A percentile compares a stretch with the other conserved stretches of the same genome.
Evolutionary conservation across 1,140 invertebrate species (phyloP).

Genomic region (Stenopsyche tienmushanensis): DNA sequence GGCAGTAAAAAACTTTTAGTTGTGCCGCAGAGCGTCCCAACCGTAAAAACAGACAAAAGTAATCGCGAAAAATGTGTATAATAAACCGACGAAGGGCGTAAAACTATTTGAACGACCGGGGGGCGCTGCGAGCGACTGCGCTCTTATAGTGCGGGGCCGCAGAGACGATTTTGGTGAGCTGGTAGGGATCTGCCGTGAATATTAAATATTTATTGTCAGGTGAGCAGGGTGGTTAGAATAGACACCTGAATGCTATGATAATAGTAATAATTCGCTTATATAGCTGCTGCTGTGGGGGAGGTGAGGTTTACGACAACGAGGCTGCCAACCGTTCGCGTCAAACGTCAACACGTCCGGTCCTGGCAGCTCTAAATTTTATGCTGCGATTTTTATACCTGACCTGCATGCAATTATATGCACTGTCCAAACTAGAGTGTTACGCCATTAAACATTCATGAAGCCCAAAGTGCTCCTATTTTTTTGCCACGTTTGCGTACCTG

Average conservation of each 20-base stretch:
- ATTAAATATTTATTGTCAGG: conserved; percentile 25
- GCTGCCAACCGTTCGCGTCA: neutral
- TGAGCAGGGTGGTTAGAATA: neutral
- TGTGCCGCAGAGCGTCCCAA: neutral
- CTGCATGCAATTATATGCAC: no score
- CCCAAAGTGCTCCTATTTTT: no score
- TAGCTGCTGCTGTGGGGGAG: neutral
- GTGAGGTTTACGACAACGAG: neutral
- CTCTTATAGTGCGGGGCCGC: neutral
- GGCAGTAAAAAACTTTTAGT: conserved; percentile 29
- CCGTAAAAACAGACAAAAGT: conserved; percentile 21
- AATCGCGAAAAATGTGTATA: conserved; percentile 31
- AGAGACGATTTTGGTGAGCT: no score
- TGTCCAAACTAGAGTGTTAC: no score
- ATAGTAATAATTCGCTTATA: conserved; percentile 31
- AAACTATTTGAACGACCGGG: neutral
- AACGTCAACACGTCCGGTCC: neutral
- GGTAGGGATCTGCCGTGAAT: conserved; percentile 1
- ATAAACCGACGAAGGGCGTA: conserved; percentile 16
- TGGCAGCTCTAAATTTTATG: neutral
- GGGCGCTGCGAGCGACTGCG: neutral
- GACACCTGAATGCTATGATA: conserved; percentile 18
- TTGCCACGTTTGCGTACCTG: no score
- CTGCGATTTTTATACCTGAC: neutral
- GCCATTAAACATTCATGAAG: neutral